Conservation (phyloP, 92 coral and sea anemone species). For the Parazoanthus darwini region DNA sequence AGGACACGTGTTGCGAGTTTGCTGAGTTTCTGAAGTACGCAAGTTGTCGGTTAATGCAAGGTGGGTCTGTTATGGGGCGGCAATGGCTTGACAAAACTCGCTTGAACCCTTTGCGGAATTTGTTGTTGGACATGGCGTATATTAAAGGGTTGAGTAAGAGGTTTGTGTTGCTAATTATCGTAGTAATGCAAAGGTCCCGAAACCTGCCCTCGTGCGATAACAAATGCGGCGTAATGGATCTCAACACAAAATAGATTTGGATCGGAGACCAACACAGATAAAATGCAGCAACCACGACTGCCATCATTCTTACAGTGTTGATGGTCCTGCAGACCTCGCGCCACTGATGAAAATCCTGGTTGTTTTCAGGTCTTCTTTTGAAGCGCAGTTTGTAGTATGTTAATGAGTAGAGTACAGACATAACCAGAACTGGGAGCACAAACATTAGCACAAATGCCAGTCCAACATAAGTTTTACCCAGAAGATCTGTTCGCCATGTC, state of each 20-base stretch:
- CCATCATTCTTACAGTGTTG: constrained; percentile 38
- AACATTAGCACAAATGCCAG: constrained; percentile 36
- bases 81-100: not conserved
- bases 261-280: constrained; percentile 48
- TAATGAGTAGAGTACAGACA: constrained; percentile 38
- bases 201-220: constrained; percentile 8
- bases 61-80: not conserved
- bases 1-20: not conserved
- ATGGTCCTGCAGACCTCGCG: constrained; percentile 32
- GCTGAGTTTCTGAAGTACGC: not conserved
- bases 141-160: constrained; percentile 2
- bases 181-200: constrained; percentile 33
- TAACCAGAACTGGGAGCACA: constrained; percentile 25
- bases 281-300: constrained; percentile 40
- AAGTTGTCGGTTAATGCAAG: not conserved
- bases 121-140: constrained; percentile 3
- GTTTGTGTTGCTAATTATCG: not conserved
- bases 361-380: constrained; percentile 16
- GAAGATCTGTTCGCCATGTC: constrained; percentile 2
- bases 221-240: constrained; percentile 6
- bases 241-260: constrained; percentile 36
- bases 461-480: constrained; percentile 27
- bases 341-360: constrained; percentile 8
- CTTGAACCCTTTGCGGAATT: constrained; percentile 11
- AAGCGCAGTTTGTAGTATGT: constrained; percentile 6